These are phyloP conservation scores for Danionella cerebrum DNA, from an alignment of 2,113 vertebrate species.

Conservation along the genomic window DNA sequence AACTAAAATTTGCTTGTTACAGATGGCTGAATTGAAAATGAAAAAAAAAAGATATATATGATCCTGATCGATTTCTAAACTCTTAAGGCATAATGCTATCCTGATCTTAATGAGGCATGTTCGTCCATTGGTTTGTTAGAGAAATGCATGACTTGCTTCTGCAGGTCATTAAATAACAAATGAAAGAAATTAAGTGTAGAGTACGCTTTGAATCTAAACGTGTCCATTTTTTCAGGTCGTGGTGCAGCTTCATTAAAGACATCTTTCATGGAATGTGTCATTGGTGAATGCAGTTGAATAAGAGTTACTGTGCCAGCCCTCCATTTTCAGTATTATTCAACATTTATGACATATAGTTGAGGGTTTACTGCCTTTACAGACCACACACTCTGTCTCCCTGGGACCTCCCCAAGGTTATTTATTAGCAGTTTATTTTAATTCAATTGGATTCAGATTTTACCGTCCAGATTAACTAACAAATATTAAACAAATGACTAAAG, in stretches of 20 bases:
- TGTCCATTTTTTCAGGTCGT: conserved; percentile 49
- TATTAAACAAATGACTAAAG: no score
- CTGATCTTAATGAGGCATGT: background rate
- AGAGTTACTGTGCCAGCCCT: background rate
- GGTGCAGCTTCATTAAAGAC: conserved; percentile 60
- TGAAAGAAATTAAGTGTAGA: conserved; percentile 1
- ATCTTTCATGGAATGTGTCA: conserved; percentile 55
- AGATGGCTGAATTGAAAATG: conserved; percentile 11
- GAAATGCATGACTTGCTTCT: background rate
- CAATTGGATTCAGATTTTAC: no score
- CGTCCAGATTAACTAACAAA: no score
- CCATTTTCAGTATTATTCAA: background rate
- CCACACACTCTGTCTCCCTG: no score
- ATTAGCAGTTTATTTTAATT: no score
- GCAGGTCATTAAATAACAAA: conserved; percentile 19
- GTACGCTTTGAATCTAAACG: conserved; percentile 47
- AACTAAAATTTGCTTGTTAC: background rate
- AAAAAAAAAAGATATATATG: background rate
- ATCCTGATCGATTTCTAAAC: background rate
- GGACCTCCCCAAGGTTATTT: no score
- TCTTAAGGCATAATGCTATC: background rate
- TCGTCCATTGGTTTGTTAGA: background rate
- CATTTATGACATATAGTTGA: background rate
- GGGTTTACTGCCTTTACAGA: background rate
- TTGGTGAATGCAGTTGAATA: conserved; percentile 43